Evolutionary conservation across 2,888 invertebrate species (phyloP), one percentile per base, ranked within the genome.

Genomic region (Caenorhabditis imperialis): DNA sequence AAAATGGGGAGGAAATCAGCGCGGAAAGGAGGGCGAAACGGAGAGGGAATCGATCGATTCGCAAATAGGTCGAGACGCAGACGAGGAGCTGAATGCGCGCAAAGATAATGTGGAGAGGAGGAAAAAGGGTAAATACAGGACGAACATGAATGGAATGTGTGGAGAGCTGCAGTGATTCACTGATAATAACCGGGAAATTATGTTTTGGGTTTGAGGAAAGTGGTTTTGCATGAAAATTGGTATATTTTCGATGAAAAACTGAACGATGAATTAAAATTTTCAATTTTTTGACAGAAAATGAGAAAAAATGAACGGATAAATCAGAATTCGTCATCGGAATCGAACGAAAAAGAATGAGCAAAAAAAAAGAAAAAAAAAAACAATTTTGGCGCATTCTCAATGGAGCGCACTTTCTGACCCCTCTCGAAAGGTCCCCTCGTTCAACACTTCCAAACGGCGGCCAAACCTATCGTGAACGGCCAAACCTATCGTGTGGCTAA

Each of bases 51-150:
- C 25, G 48, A 48, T 48, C 48, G 48, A 48, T 25, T 50, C 5
- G 42, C 53, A 62, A 47, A 62, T 62, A 35, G 45, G 53, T 35
- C n/a, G 50, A 60, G 50, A 62, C 53, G 62, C 53, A 62, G 61
- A 45, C 30, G 23, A 10, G 12, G 23, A n/a, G 27, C 18, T 27
- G 53, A 40, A 61, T 45, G 61, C 33, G 48, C 33, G 45, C 25
- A 63, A 40, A 47, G 63, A 38, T 48, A 25, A 40, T 45, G 51
- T 45, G n/a, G 40, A 48, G 38, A n/a, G n/a, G 37, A 35, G 30
- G 30, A 30, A 10, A 30, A 7, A 10, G 10, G 30, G 10, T 30
- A 10, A 10, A 30, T 6, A 30, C 30, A 30, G 10, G 30, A 30
- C 30, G 30, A 6, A 30, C 7, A 30, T 10, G 30, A 30, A 35